phyloP scores from a whole-genome alignment of 2,113 vertebrate species.

The Pluvialis apricaria region DNA sequence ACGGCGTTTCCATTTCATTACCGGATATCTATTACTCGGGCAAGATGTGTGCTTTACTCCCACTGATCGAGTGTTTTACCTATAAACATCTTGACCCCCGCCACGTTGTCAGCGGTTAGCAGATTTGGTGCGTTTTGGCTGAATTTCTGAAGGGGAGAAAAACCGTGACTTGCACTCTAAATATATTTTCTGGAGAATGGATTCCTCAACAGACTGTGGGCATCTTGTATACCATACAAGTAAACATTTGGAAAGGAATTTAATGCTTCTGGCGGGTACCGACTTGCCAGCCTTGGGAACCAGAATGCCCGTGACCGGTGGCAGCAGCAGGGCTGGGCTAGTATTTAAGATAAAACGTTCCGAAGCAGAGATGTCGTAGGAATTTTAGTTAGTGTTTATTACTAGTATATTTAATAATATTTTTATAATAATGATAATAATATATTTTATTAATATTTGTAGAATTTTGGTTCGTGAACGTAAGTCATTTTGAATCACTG shows the following conservation, averaged over 20 bases:
- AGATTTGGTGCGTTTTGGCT: constrained; percentile 6
- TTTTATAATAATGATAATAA: no score
- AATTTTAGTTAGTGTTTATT: background rate
- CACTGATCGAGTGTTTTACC: background rate
- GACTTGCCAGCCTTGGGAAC: background rate
- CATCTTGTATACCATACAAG: constrained; percentile 30
- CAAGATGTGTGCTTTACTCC: background rate
- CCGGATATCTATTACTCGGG: background rate
- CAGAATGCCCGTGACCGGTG: fast-evolving
- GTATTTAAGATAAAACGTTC: background rate
- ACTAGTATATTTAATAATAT: background rate
- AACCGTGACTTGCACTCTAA: constrained; percentile 33
- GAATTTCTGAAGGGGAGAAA: constrained; percentile 13
- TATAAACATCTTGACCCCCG: constrained; percentile 7
- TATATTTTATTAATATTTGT: background rate
- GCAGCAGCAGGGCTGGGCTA: background rate
- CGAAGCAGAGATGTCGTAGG: fast-evolving
- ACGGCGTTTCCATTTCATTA: background rate
- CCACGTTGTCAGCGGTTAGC: background rate
- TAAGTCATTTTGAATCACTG: background rate
- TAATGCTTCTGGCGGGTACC: background rate
- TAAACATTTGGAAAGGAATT: background rate
- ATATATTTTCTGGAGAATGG: constrained; percentile 53
- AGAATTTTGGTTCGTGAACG: background rate
- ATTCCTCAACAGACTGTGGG: background rate